phyloP scores from a whole-genome alignment of 64 coral and sea anemone species.

The Pachyseris speciosa region DNA sequence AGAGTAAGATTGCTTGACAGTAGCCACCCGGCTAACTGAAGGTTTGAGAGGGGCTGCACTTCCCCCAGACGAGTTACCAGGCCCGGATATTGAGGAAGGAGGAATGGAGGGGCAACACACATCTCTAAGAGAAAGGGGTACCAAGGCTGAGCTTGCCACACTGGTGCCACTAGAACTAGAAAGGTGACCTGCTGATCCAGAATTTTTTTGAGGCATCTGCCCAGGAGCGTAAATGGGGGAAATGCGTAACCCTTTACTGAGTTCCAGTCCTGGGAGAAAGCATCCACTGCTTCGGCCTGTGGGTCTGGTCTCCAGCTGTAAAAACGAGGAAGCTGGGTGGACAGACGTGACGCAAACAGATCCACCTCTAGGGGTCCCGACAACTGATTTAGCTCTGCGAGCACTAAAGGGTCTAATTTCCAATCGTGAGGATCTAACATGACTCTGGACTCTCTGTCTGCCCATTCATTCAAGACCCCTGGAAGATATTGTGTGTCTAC shows the following conservation, averaged over 20 bases:
- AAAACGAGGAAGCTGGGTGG: not conserved
- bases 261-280: not conserved
- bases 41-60: too few relatives aligned
- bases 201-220: too few relatives aligned
- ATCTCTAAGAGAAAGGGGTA: constrained; percentile 15
- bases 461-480: not conserved
- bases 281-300: not conserved
- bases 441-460: not conserved
- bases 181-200: not conserved
- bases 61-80: not conserved
- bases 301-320: constrained; percentile 23
- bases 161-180: too few relatives aligned
- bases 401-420: not conserved
- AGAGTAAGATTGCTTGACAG: constrained; percentile 24
- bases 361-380: not conserved
- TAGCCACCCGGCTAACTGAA: constrained; percentile 4
- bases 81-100: not conserved
- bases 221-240: not conserved
- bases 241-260: not conserved
- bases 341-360: constrained; percentile 6
- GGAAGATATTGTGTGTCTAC: not conserved
- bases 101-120: not conserved
- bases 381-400: not conserved
- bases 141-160: constrained; percentile 10
- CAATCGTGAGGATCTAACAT: not conserved